Evolutionary conservation across 2,797 vertebrate species (phyloP).

Genomic region (Rhynchotus rufescens): DNA sequence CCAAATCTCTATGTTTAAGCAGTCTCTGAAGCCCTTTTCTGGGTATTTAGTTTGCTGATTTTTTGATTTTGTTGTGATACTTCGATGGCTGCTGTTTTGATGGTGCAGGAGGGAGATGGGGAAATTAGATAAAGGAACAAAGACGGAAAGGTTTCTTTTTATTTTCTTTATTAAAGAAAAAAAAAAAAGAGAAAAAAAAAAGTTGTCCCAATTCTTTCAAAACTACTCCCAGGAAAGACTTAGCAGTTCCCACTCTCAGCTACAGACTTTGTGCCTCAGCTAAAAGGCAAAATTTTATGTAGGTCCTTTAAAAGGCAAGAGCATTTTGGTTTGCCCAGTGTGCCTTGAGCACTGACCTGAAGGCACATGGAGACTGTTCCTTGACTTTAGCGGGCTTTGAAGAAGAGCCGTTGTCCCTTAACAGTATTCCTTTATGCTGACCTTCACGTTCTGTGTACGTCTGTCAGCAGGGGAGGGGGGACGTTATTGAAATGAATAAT

Average conservation of each 20-base stretch:
- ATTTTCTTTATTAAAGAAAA: conserved; percentile 7
- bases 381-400: not conserved
- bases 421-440: conserved; percentile 12
- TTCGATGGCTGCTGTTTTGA: not conserved
- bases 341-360: not conserved
- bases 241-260: not conserved
- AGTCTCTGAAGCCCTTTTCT: not conserved
- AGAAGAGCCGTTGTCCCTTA: conserved; percentile 3
- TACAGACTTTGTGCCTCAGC: not conserved
- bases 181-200: not conserved
- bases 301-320: not conserved
- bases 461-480: conserved; percentile 17
- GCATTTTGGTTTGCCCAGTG: not conserved
- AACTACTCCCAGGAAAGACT: not conserved
- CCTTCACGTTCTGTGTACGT: not conserved
- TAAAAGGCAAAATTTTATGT: not conserved
- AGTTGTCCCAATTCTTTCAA: conserved; percentile 39
- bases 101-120: rapidly evolving
- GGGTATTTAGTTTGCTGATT: not conserved
- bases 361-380: not conserved
- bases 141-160: conserved; percentile 12
- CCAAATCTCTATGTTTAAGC: not conserved
- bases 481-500: conserved; percentile 6
- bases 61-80: not conserved
- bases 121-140: not conserved